These are phyloP conservation scores for Slavum lentiscoides DNA, from an alignment of 2,888 invertebrate genomes.

Conservation along the genomic window DNA sequence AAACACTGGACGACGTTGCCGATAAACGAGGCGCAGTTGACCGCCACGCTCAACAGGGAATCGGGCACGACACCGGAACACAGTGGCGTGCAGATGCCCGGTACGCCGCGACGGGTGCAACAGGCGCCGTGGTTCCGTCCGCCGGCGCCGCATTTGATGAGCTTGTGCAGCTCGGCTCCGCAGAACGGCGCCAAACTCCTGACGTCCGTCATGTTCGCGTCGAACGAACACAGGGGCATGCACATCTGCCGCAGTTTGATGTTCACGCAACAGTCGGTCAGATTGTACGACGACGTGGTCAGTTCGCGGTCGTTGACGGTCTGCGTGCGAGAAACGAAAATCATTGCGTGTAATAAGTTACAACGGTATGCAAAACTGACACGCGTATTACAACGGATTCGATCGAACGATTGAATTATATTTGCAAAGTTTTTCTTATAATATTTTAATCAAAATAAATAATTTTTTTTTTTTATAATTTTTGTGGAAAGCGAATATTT, in stretches of 20 bases:
- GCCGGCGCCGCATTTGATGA: constrained; percentile 68
- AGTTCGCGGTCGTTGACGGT: constrained; percentile 67
- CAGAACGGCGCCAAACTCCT: constrained; percentile 74
- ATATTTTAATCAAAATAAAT: too few species aligned
- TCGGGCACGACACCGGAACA: constrained; percentile 73
- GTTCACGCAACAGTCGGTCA: constrained; percentile 76
- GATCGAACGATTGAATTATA: too few species aligned
- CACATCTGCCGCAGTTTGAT: constrained; percentile 72
- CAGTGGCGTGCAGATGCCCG: constrained; percentile 69
- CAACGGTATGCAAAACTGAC: too few species aligned
- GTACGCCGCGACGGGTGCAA: constrained; percentile 75
- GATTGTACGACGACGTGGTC: constrained; percentile 71
- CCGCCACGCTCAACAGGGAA: constrained; percentile 65
- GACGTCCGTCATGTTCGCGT: constrained; percentile 80
- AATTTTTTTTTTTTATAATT: too few species aligned
- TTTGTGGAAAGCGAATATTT: too few species aligned
- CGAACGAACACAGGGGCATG: constrained; percentile 78
- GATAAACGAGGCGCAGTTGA: constrained; percentile 77
- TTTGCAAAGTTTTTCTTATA: too few species aligned
- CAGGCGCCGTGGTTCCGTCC: constrained; percentile 77
- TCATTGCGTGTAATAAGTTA: too few species aligned
- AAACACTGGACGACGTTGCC: constrained; percentile 84
- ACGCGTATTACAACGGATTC: too few species aligned
- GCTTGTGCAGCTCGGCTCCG: constrained; percentile 75
- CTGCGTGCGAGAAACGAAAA: constrained; percentile 58